Base-by-base conservation (phyloP, 2,797 vertebrate genomes). In the Thripadectes ignobilis region DNA sequence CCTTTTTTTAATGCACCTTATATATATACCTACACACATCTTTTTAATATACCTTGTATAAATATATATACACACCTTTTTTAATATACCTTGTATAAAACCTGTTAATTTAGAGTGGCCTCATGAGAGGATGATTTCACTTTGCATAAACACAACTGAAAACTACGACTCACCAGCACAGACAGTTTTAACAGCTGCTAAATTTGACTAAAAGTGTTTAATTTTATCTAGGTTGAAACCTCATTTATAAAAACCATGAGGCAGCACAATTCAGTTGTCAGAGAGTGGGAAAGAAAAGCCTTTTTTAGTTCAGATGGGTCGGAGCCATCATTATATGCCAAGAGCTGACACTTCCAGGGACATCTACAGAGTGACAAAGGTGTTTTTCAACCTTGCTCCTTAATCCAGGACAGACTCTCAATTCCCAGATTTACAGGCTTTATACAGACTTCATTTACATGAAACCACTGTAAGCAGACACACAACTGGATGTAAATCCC, bases 151-250 rank as follows among this genome's bases (percentile, higher is more conserved):
- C 82, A 72, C 87, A 85, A 58, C 58, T 46, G 68, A 65, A 38
- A 77, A 61, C 63, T 9, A 43, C 9, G 0, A 8, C 87, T 46
- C 65, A 20, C 63, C 84, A 55, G 75, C 87, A 71, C 43, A 88
- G 61, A 39, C 46, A 71, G 38, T 36, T 39, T 88, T 51, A 92
- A 78, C 89, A 76, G 39, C 69, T 83, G 72, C 76, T 66, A 63
- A 62, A 88, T 61, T 62, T 73, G 79, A 78, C 68, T 88, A 65
- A 4, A 89, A 93, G 87, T 12, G 62, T 88, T 94, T 76, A 36
- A 88, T 80, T 93, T 88, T 65, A 93, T 82, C 67, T 71, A 67
- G 41, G 69, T 41, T 93, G 88, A 95, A 93, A 83, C 32, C 71
- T 78, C 76, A 78, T 85, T 92, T 85, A 66, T 72, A 84, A 93